phyloP scores from a whole-genome alignment of 2,113 vertebrate species.

The Craseonycteris thonglongyai region DNA sequence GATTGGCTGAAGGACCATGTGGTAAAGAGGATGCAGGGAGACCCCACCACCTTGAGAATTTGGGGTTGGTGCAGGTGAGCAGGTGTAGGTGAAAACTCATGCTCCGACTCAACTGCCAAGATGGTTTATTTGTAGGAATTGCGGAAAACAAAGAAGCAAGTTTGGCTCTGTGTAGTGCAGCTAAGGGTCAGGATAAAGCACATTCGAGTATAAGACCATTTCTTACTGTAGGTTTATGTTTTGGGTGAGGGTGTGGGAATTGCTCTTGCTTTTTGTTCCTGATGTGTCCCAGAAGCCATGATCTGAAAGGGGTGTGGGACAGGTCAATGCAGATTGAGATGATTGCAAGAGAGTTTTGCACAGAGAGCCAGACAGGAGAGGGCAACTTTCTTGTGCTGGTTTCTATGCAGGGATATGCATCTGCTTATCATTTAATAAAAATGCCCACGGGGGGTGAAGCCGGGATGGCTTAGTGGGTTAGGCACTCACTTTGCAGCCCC shows the following conservation, averaged over 20 bases:
- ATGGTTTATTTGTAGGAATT: background rate
- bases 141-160: background rate
- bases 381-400: background rate
- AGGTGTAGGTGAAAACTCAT: background rate
- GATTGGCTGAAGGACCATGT: background rate
- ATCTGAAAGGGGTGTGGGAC: background rate
- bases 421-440: constrained; percentile 41
- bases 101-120: background rate
- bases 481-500: too few species aligned
- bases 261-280: background rate
- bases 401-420: background rate
- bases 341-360: background rate
- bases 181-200: background rate
- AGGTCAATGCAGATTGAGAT: background rate
- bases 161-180: background rate
- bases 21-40: background rate
- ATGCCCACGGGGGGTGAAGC: background rate
- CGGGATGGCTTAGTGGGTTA: too few species aligned
- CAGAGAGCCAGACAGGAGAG: background rate
- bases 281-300: background rate
- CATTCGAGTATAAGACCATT: background rate
- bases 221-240: background rate
- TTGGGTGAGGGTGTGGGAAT: background rate
- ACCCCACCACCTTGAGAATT: fast-evolving
- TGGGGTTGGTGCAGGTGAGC: background rate